Conservation (phyloP, 1,140 invertebrate species). For the Drosophila kanapiae region DNA sequence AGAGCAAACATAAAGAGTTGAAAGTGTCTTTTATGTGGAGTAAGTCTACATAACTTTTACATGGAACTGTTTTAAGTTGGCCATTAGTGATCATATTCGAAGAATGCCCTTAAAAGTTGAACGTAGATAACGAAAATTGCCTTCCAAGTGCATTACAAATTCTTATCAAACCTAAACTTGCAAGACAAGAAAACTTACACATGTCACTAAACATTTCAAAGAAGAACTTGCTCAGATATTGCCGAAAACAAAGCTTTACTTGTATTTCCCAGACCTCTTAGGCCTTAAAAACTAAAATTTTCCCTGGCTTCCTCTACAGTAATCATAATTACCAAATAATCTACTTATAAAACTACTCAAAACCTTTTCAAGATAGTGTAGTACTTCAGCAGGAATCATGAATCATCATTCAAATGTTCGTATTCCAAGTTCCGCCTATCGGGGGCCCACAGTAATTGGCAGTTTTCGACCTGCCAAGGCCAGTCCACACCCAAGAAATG, state of each 20-base stretch:
- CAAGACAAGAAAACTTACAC: not conserved
- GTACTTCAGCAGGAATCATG: not conserved
- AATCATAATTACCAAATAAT: slow-evolving; percentile 10
- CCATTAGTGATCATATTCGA: not conserved
- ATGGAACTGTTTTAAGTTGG: not conserved
- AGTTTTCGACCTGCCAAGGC: slow-evolving; percentile 31
- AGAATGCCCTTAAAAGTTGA: not conserved
- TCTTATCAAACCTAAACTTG: not conserved
- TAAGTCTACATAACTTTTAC: not conserved
- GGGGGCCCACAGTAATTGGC: slow-evolving; percentile 44
- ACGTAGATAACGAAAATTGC: not conserved
- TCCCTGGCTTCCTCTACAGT: too few relatives aligned
- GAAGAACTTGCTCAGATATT: not conserved
- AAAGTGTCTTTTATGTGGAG: not conserved
- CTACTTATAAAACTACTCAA: not conserved
- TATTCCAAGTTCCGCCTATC: not conserved
- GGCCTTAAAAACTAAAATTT: not conserved
- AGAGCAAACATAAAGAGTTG: not conserved
- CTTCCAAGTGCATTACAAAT: not conserved
- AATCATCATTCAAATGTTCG: not conserved
- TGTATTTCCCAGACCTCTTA: not conserved
- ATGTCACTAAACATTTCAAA: not conserved
- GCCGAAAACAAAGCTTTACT: not conserved
- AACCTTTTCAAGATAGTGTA: not conserved
- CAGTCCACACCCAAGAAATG: slow-evolving; percentile 50